These are phyloP conservation scores for Pedetes capensis DNA, from an alignment of 2,113 vertebrate genomes.

Conservation along the genomic window DNA sequence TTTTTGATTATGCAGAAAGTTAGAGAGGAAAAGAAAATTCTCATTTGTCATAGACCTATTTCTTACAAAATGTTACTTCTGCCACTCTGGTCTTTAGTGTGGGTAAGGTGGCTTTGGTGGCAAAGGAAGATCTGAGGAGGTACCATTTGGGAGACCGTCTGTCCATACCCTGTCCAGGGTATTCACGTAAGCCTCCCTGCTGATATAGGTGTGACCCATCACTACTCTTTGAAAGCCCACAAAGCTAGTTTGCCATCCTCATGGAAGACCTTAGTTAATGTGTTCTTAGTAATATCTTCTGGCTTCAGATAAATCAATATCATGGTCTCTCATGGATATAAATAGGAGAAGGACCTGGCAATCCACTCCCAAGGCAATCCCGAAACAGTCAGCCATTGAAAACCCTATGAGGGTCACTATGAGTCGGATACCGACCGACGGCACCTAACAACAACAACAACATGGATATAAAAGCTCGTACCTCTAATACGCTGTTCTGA, in stretches of 20 bases:
- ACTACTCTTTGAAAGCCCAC: not conserved
- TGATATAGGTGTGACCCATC: not conserved
- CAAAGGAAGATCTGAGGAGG: not conserved
- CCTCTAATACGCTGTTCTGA: not conserved
- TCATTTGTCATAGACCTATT: not conserved
- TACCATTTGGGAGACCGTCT: not conserved
- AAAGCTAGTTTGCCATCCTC: not conserved
- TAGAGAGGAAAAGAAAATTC: not conserved
- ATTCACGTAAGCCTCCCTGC: not conserved
- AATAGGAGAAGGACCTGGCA: too few species aligned
- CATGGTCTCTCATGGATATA: not conserved
- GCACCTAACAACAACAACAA: too few species aligned
- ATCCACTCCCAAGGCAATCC: too few species aligned
- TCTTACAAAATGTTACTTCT: not conserved
- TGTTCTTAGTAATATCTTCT: not conserved
- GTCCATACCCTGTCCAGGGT: too few species aligned
- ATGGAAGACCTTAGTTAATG: not conserved
- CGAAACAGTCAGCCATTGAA: too few species aligned
- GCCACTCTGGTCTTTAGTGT: not conserved
- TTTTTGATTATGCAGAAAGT: conserved; percentile 13
- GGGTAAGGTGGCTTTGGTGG: not conserved
- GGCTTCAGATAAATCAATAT: not conserved
- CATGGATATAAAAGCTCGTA: too few species aligned
- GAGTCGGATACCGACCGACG: too few species aligned
- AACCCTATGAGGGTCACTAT: too few species aligned